Evolutionary conservation across 2,888 invertebrate genomes (phyloP).

Genomic region (Aleiodes alternator): DNA sequence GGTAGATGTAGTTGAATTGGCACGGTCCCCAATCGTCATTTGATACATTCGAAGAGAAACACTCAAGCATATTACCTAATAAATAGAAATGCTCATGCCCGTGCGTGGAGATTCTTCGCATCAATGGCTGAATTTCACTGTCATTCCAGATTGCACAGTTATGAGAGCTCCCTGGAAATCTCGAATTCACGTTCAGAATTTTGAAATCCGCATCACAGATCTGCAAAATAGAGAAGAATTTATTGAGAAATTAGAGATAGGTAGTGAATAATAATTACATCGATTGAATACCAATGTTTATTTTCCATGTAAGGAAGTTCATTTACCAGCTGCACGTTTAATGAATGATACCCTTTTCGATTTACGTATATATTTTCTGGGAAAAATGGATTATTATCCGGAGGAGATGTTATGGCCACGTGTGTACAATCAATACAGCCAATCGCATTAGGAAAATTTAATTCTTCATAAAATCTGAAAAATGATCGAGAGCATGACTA

Average conservation of each 20-base stretch:
- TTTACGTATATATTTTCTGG: no score
- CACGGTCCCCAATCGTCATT: no score
- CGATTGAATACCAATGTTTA: neutral
- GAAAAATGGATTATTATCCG: no score
- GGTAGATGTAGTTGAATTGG: no score
- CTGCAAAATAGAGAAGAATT: conserved; percentile 13
- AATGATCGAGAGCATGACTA: no score
- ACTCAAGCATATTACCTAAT: neutral
- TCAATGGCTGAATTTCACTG: conserved; percentile 42
- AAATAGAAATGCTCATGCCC: neutral
- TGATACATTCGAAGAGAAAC: no score
- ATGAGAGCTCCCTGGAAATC: conserved; percentile 53
- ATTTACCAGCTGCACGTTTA: no score
- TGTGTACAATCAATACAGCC: no score
- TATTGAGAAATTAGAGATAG: neutral
- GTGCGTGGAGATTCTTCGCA: conserved; percentile 39
- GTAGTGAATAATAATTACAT: neutral
- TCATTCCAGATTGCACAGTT: conserved; percentile 56
- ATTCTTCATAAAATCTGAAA: neutral
- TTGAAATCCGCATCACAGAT: conserved; percentile 49
- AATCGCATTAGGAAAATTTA: no score
- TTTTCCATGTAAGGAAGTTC: no score
- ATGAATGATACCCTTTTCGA: no score
- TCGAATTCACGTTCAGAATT: conserved; percentile 52
- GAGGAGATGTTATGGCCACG: no score